A percentile compares a stretch with the other conserved stretches of the same genome.
phyloP scores from a whole-genome alignment of 2,888 invertebrate genomes.

The Sphinx pinastri region DNA sequence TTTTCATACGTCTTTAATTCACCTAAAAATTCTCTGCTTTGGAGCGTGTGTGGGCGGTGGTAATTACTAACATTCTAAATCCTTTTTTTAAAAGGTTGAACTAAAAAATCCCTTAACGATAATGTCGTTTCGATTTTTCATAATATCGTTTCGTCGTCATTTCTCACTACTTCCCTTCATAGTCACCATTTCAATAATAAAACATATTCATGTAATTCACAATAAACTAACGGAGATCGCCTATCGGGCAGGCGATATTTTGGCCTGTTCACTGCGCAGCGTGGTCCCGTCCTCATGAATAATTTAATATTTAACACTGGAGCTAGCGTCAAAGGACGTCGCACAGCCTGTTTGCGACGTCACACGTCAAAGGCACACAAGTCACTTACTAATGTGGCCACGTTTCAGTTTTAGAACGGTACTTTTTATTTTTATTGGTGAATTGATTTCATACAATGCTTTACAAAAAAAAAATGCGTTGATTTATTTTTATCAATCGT shows the following conservation, averaged over 20 bases:
- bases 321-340: constrained; percentile 49
- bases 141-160: too few species aligned
- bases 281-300: constrained; percentile 53
- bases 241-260: constrained; percentile 35
- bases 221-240: background rate
- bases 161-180: too few species aligned
- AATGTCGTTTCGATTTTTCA: too few species aligned
- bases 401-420: background rate
- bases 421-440: background rate
- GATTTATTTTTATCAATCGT: too few species aligned
- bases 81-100: too few species aligned
- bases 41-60: too few species aligned
- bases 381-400: constrained; percentile 2
- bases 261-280: constrained; percentile 37
- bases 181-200: background rate
- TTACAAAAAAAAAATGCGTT: background rate
- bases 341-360: constrained; percentile 36
- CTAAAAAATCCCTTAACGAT: too few species aligned
- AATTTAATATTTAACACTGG: constrained; percentile 58
- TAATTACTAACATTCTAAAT: too few species aligned
- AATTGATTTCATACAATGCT: background rate
- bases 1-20: too few species aligned
- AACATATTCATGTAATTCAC: constrained; percentile 25
- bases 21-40: too few species aligned
- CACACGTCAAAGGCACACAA: constrained; percentile 31